Evolutionary conservation across 1,140 invertebrate species (phyloP).

Genomic region (Aphaenogaster ashmeadi): DNA sequence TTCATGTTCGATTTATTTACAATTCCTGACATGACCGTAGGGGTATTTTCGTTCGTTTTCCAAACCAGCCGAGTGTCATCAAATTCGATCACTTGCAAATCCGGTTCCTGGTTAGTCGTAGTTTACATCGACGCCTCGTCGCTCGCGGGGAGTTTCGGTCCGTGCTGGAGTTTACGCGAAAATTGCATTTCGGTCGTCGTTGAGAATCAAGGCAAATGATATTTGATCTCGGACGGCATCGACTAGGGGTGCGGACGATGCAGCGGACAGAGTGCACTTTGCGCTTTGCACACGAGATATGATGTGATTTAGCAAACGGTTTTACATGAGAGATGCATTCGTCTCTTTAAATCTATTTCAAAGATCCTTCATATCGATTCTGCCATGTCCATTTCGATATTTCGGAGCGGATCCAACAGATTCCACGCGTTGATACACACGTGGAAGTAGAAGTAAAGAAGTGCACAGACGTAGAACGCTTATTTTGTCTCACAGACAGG

Average conservation of each 20-base stretch:
- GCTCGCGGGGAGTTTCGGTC: slow-evolving; percentile 50
- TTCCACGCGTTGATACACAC: background rate
- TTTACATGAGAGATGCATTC: slow-evolving; percentile 51
- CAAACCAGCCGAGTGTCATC: slow-evolving; percentile 18
- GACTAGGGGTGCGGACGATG: slow-evolving; percentile 5
- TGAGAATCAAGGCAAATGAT: slow-evolving; percentile 72
- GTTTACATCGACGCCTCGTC: slow-evolving; percentile 51
- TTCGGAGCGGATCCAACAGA: background rate
- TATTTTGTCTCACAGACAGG: background rate
- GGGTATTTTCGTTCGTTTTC: slow-evolving; percentile 5
- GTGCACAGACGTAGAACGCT: background rate
- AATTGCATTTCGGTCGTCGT: slow-evolving; percentile 68
- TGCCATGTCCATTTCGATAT: slow-evolving; percentile 21
- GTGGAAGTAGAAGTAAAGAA: background rate
- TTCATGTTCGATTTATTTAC: slow-evolving; percentile 1
- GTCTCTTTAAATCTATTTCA: slow-evolving; percentile 54
- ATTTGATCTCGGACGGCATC: slow-evolving; percentile 65
- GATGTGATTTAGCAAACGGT: slow-evolving; percentile 53
- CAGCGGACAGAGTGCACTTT: slow-evolving; percentile 36
- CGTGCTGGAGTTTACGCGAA: slow-evolving; percentile 66
- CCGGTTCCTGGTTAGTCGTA: slow-evolving; percentile 31
- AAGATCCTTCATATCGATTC: slow-evolving; percentile 7
- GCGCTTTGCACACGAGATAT: slow-evolving; percentile 27
- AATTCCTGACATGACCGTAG: background rate
- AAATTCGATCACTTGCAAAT: slow-evolving; percentile 49